phyloP scores from a whole-genome alignment of 2,888 invertebrate species.

The Himalopsyche tibetana region DNA sequence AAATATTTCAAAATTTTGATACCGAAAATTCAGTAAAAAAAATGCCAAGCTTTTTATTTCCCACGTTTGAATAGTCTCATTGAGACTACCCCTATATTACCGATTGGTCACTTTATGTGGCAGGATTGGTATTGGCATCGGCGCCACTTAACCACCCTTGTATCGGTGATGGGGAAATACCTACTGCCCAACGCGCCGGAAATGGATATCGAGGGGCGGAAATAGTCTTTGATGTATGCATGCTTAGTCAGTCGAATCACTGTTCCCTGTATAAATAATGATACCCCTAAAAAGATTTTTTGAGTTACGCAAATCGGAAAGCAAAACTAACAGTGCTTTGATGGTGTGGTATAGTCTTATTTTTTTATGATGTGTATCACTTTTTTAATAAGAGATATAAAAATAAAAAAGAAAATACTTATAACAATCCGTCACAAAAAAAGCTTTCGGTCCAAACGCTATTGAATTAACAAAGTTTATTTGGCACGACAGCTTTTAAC shows the following conservation, averaged over 20 bases:
- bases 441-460: no score
- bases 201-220: slow-evolving; percentile 42
- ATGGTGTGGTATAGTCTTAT: no score
- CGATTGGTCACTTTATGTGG: slow-evolving; percentile 23
- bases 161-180: slow-evolving; percentile 6
- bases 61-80: background rate
- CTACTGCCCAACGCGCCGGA: slow-evolving; percentile 12
- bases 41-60: no score
- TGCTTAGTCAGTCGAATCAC: slow-evolving; percentile 38
- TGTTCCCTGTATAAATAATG: slow-evolving; percentile 7
- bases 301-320: slow-evolving; percentile 21
- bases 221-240: slow-evolving; percentile 42
- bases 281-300: slow-evolving; percentile 31
- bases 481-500: no score
- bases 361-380: no score
- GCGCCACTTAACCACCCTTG: slow-evolving; percentile 38
- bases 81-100: background rate
- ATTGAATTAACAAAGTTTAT: no score
- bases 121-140: background rate
- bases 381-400: no score
- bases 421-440: no score
- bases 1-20: no score
- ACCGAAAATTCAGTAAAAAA: no score
- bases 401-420: no score
- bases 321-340: background rate